phyloP scores from a whole-genome alignment of 2,113 vertebrate genomes.

The Clarias macrocephalus region DNA sequence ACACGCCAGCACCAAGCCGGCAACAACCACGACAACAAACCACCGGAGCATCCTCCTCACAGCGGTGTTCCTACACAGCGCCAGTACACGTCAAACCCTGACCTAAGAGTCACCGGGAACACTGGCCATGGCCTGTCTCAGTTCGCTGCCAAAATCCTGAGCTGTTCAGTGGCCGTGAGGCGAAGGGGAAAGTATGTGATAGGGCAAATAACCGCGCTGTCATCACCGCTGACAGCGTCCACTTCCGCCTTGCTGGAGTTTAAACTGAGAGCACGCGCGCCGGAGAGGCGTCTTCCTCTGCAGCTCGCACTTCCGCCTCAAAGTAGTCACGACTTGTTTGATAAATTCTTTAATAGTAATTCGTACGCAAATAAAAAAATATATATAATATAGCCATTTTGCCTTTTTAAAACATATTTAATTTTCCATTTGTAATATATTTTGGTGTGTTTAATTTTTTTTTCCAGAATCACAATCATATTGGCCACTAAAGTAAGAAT shows the following conservation, averaged over 20 bases:
- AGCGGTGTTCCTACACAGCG: neutral
- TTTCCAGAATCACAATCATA: neutral
- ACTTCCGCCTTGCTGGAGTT: conserved; percentile 40
- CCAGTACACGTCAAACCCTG: neutral
- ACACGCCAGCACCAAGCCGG: conserved; percentile 72
- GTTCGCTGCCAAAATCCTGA: neutral
- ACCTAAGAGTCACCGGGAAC: neutral
- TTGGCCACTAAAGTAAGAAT: neutral
- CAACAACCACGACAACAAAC: conserved; percentile 67
- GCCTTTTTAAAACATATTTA: no score
- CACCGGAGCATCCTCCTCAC: conserved; percentile 67
- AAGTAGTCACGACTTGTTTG: neutral
- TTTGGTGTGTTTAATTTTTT: neutral
- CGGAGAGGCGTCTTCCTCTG: neutral
- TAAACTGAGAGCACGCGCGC: neutral
- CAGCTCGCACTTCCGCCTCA: neutral
- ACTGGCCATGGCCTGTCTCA: neutral
- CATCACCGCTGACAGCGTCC: conserved; percentile 4
- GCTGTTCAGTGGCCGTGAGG: neutral
- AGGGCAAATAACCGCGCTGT: conserved; percentile 10
- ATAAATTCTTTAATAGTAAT: neutral
- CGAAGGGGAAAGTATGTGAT: neutral
- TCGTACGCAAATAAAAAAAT: neutral
- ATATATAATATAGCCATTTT: neutral
- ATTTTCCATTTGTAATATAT: neutral